Evolutionary conservation across 2,888 invertebrate species (phyloP), one percentile per base, ranked within the genome.

Genomic region (Cephonodes hylas): DNA sequence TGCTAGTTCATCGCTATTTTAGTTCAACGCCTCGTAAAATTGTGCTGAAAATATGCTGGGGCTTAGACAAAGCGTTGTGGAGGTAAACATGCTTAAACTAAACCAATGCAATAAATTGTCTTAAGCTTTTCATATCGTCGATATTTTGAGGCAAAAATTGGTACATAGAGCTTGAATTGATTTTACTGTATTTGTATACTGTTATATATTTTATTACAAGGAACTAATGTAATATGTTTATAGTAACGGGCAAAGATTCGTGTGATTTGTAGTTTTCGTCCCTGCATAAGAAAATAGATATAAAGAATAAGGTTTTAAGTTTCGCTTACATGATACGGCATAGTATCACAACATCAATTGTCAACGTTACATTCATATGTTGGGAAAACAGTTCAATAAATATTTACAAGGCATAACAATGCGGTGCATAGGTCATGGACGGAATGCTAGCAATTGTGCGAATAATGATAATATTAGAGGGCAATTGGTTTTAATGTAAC

Each of bases 391-490:
- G 31, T 53, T 53, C 31, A 53, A 31, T 53, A 53, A 53, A 53
- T 53, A 53, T 53, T 53, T 53, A 53, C 53, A 53, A 53, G 53
- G 8, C 53, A 18, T 53, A 53, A 53, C 53, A 53, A 53, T 15
- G 27, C 27, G 18, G 53, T 48, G 27, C 53, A 18, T 10, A 53
- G 53, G 15, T 53, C 53, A 53, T 18, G 53, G 53, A 3, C 53
- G 27, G 31, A 53, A 53, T 53, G 31, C 27, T 53, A 23, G 18
- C 31, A 53, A 53, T 15, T 25, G 8, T 7, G 22, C n/a, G n/a
- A n/a, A n/a, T n/a, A n/a, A n/a, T 10, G 15, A 8, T 27, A 18
- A 31, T 53, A 53, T 27, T 53, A 18, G 18, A 31, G 27, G 27
- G 53, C 31, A 31, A 31, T 18, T 53, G 53, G 31, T 31, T 6